These are phyloP conservation scores for Loris lydekkerianus DNA, from an alignment of 2,797 vertebrate genomes.

Conservation along the genomic window DNA sequence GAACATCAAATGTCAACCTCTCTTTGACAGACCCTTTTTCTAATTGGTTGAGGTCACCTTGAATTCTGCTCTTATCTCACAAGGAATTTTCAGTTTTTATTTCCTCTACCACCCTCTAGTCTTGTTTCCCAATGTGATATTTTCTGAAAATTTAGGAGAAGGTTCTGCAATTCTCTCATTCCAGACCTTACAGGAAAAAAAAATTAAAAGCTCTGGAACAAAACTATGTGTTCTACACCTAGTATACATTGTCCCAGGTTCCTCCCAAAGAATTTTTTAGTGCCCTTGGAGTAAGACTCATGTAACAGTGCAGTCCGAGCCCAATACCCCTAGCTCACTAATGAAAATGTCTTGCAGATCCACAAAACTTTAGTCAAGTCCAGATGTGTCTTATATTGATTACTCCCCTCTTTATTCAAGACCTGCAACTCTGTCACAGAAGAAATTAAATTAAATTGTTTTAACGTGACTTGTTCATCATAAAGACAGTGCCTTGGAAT, in stretches of 20 bases:
- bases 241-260: slow-evolving; percentile 49
- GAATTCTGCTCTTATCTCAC: slow-evolving; percentile 68
- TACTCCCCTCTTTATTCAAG: slow-evolving; percentile 65
- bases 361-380: slow-evolving; percentile 76
- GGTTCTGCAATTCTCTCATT: slow-evolving; percentile 61
- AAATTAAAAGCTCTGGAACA: slow-evolving; percentile 54
- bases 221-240: slow-evolving; percentile 7
- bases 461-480: slow-evolving; percentile 71
- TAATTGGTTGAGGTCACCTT: slow-evolving; percentile 82
- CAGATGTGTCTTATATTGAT: slow-evolving; percentile 75
- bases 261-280: slow-evolving; percentile 32
- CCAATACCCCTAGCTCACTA: slow-evolving; percentile 67
- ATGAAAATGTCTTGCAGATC: slow-evolving; percentile 76
- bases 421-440: slow-evolving; percentile 53
- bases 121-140: slow-evolving; percentile 29
- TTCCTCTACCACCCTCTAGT: not conserved
- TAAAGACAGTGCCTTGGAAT: slow-evolving; percentile 70
- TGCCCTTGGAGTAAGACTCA: slow-evolving; percentile 43
- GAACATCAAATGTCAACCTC: slow-evolving; percentile 81
- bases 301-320: slow-evolving; percentile 56
- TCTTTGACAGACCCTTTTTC: slow-evolving; percentile 82
- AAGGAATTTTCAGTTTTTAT: slow-evolving; percentile 77
- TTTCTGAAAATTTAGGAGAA: slow-evolving; percentile 51
- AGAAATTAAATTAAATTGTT: slow-evolving; percentile 71
- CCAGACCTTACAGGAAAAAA: slow-evolving; percentile 30